phyloP scores from a whole-genome alignment of 2,797 vertebrate species.

The Amniataba percoides region DNA sequence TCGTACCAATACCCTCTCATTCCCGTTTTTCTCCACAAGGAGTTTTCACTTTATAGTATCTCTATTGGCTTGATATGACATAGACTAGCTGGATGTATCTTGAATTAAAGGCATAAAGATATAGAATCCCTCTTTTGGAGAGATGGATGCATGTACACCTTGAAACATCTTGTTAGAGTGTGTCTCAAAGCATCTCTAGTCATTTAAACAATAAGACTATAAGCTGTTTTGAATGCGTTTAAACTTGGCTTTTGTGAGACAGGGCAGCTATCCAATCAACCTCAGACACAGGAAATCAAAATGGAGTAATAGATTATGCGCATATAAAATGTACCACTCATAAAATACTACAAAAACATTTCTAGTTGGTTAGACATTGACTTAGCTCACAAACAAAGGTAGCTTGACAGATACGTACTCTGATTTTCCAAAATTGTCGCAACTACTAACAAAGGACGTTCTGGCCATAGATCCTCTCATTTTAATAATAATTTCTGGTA shows the following conservation, averaged over 20 bases:
- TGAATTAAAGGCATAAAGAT: neutral
- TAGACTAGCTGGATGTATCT: slow-evolving; percentile 26
- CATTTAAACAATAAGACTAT: neutral
- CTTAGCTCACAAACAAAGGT: neutral
- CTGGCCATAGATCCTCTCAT: neutral
- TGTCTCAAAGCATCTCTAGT: neutral
- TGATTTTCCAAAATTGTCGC: neutral
- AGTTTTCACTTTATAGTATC: slow-evolving; percentile 3
- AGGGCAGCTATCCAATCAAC: neutral
- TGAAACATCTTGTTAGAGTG: neutral
- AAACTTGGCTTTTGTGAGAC: neutral
- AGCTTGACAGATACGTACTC: neutral
- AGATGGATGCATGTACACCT: neutral
- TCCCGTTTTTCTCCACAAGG: neutral
- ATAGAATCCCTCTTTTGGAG: neutral
- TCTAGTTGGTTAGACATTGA: no score
- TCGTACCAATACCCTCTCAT: neutral
- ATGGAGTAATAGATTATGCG: neutral
- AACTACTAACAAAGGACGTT: neutral
- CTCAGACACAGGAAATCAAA: neutral
- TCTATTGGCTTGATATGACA: neutral
- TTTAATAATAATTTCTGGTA: neutral
- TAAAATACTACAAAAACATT: no score
- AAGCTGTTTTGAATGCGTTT: neutral
- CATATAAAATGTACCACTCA: neutral